phyloP scores from a whole-genome alignment of 2,797 vertebrate genomes.

The Neosilurus mollespiculum region DNA sequence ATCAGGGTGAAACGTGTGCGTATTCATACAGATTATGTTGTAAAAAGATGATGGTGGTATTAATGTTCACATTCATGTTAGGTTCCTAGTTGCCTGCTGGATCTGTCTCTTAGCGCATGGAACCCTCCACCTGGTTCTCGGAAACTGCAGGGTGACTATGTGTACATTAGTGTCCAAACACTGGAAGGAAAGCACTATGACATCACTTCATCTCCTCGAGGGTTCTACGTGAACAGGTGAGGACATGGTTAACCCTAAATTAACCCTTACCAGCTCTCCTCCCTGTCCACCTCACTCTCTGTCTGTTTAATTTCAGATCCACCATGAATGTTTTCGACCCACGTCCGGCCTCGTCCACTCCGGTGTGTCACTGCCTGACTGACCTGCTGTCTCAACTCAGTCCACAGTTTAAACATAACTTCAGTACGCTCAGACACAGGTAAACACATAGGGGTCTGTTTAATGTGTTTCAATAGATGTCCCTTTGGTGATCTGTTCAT shows the following conservation, averaged over 20 bases:
- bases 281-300: neutral
- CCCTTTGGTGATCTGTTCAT: neutral
- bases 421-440: conserved; percentile 70
- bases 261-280: neutral
- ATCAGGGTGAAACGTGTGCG: no score
- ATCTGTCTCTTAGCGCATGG: conserved; percentile 81
- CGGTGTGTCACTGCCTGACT: conserved; percentile 74
- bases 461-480: no score
- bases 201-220: conserved; percentile 77
- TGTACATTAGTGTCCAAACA: conserved; percentile 75
- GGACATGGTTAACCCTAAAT: neutral
- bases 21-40: no score
- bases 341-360: conserved; percentile 70
- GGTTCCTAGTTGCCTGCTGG: conserved; percentile 70
- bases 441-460: conserved; percentile 50
- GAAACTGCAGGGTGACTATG: conserved; percentile 79
- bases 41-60: neutral
- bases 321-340: conserved; percentile 75
- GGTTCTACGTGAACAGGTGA: conserved; percentile 79
- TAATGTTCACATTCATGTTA: conserved; percentile 50
- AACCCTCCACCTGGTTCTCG: conserved; percentile 80
- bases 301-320: conserved; percentile 64
- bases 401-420: conserved; percentile 72
- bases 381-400: conserved; percentile 79
- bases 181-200: conserved; percentile 73